phyloP scores from a whole-genome alignment of 2,888 invertebrate genomes.

The Epistrophe eligans region DNA sequence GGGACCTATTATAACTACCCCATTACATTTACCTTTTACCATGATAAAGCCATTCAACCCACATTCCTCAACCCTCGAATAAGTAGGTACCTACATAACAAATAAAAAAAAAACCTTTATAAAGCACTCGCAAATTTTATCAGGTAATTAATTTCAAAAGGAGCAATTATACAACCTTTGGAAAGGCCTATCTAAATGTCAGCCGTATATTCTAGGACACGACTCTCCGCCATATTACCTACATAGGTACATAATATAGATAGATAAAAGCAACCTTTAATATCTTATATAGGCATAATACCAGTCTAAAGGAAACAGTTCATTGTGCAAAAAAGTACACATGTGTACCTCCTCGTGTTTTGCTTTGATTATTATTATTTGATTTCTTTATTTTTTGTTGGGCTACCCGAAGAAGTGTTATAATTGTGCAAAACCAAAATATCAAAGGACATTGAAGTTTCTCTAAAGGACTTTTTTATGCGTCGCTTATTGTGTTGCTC shows the following conservation, averaged over 20 bases:
- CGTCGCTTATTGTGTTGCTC: slow-evolving; percentile 59
- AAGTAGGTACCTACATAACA: background rate
- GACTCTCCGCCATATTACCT: slow-evolving; percentile 19
- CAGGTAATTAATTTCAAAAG: slow-evolving; percentile 75
- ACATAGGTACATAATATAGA: no score
- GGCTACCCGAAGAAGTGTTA: slow-evolving; percentile 42
- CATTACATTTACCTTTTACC: slow-evolving; percentile 16
- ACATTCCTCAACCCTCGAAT: slow-evolving; percentile 12
- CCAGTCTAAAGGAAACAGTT: slow-evolving; percentile 49
- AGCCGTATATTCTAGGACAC: slow-evolving; percentile 42
- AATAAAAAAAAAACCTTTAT: slow-evolving; percentile 20
- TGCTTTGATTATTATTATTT: slow-evolving; percentile 57
- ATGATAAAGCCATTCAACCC: slow-evolving; percentile 47
- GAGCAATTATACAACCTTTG: slow-evolving; percentile 69
- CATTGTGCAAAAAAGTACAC: slow-evolving; percentile 44
- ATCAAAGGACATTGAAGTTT: slow-evolving; percentile 71
- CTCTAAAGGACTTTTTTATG: slow-evolving; percentile 57
- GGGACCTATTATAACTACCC: slow-evolving; percentile 24
- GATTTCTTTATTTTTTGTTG: slow-evolving; percentile 10
- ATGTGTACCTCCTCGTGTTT: slow-evolving; percentile 54
- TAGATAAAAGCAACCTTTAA: slow-evolving; percentile 30
- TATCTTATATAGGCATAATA: slow-evolving; percentile 1
- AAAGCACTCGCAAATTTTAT: slow-evolving; percentile 70
- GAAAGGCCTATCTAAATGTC: slow-evolving; percentile 68
- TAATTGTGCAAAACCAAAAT: slow-evolving; percentile 69